Evolutionary conservation across 1,140 invertebrate genomes (phyloP), one percentile per base, ranked within the genome.

Genomic region (Rhizoglyphus robini): DNA sequence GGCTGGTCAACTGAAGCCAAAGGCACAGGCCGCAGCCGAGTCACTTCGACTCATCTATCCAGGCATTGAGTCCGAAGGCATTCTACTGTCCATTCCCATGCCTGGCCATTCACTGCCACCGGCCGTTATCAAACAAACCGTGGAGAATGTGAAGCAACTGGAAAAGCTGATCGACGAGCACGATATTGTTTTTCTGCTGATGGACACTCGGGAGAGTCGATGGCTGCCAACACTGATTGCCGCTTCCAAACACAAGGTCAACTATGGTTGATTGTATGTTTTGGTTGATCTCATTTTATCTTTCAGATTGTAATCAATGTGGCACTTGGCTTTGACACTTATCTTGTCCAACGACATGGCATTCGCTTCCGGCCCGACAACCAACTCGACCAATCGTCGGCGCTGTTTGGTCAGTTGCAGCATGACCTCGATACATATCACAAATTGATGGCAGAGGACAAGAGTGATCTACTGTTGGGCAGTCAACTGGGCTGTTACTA

Each of bases 261-360:
- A n/a, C n/a, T n/a, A n/a, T n/a, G n/a, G n/a, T n/a, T n/a, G n/a
- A n/a, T n/a, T n/a, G n/a, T n/a, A n/a, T n/a, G n/a, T n/a, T n/a
- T n/a, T n/a, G n/a, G n/a, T n/a, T n/a, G n/a, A n/a, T n/a, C n/a
- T n/a, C n/a, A n/a, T n/a, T n/a, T n/a, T n/a, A n/a, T n/a, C n/a
- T n/a, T n/a, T n/a, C n/a, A n/a, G 90, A 84, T 96, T 71, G 88
- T 90, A 3, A 90, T 99, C 47, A 99, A 94, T 78, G 88, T 93
- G 3, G 96, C 95, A 0, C 77, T 99, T 3, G 96, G 96, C 4
- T 99, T 98, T 77, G 95, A 99, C 75, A 90, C 90, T 8, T 99
- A 92, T 73, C 80, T 99, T 18, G 89, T 99, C 1, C 91, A 99
- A 82, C 80, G 96, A n/a, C 94, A 99, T 77, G 96, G 96, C 0